Conservation (phyloP, 2,888 invertebrate genomes). For the Epirrhoe tristata region DNA sequence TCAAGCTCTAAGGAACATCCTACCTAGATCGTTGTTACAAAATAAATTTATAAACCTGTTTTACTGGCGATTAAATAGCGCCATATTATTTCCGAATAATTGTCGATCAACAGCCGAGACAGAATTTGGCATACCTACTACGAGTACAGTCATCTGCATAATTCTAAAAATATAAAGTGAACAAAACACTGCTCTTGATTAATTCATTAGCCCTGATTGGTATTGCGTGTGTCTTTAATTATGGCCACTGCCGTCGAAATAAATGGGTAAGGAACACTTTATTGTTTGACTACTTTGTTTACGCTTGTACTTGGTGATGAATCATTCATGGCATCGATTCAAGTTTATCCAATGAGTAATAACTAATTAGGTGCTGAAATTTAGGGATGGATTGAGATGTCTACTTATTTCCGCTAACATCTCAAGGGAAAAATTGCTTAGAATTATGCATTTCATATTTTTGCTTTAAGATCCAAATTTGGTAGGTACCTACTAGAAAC, state of each 20-base stretch:
- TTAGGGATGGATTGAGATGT: background rate
- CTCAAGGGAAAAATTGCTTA: background rate
- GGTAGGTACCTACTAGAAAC: background rate
- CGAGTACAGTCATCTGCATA: slow-evolving; percentile 53
- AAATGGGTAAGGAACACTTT: slow-evolving; percentile 64
- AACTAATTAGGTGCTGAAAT: background rate
- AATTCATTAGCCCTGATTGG: slow-evolving; percentile 48
- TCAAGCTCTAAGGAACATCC: background rate
- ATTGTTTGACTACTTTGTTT: slow-evolving; percentile 22
- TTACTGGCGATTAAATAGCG: slow-evolving; percentile 26
- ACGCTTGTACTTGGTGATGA: slow-evolving; percentile 14
- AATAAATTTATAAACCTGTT: slow-evolving; percentile 10
- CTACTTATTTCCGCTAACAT: background rate
- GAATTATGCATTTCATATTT: background rate
- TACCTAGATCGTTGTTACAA: background rate
- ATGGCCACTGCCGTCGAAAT: slow-evolving; percentile 68
- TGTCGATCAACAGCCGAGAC: slow-evolving; percentile 46
- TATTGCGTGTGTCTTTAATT: slow-evolving; percentile 49
- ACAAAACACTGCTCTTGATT: slow-evolving; percentile 46
- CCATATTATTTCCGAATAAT: slow-evolving; percentile 40
- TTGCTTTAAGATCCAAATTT: background rate
- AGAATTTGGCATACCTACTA: slow-evolving; percentile 61
- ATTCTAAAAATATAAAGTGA: slow-evolving; percentile 54
- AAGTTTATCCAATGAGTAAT: slow-evolving; percentile 4
- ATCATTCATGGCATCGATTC: slow-evolving; percentile 15